Evolutionary conservation across 2,888 invertebrate genomes (phyloP).

Genomic region (Aphrophora alni): DNA sequence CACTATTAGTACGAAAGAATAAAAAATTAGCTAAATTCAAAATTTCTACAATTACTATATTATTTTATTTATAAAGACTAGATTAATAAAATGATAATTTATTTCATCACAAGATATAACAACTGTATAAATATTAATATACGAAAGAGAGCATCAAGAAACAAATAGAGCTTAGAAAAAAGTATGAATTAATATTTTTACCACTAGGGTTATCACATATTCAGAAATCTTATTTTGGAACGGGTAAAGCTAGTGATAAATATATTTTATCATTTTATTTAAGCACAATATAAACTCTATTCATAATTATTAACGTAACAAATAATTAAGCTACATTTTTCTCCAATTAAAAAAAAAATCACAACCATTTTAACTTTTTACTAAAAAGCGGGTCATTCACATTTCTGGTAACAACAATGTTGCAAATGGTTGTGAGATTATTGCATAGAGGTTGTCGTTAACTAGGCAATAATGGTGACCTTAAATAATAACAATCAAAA

Average conservation of each 20-base stretch:
- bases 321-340: not conserved
- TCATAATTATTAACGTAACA: not conserved
- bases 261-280: conserved; percentile 9
- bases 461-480: not conserved
- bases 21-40: not conserved
- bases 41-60: not conserved
- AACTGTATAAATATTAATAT: conserved; percentile 2
- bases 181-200: not conserved
- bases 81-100: conserved; percentile 3
- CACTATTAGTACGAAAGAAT: not conserved
- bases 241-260: not conserved
- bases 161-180: conserved; percentile 5
- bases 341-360: not conserved
- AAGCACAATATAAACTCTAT: not conserved
- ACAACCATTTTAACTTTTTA: conserved; percentile 2
- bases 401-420: conserved; percentile 6
- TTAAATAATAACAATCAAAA: not conserved
- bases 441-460: not conserved
- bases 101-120: conserved; percentile 7
- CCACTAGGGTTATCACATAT: conserved; percentile 19
- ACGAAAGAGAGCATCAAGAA: conserved; percentile 1
- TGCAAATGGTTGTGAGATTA: conserved; percentile 2
- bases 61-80: not conserved
- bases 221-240: conserved; percentile 28
- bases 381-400: not conserved